Evolutionary conservation across 53 echinoderm and acorn worm species (phyloP).

Genomic region (Stichopus horrens): DNA sequence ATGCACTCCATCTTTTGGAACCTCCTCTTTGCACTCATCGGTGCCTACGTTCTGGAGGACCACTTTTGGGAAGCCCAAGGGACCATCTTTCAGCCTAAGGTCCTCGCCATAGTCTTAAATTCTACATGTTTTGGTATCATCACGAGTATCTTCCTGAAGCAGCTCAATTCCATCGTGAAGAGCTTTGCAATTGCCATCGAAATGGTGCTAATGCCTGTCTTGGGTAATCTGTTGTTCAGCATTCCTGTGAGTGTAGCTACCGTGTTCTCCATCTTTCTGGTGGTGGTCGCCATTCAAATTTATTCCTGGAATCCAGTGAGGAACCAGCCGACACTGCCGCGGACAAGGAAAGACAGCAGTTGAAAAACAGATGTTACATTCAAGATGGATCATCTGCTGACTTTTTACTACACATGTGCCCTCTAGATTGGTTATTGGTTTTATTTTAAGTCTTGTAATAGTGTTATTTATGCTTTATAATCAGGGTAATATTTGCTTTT

Average conservation of each 20-base stretch:
- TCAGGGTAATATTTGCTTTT: too few species aligned
- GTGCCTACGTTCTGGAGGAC: neutral
- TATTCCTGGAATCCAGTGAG: constrained; percentile 66
- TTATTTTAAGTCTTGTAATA: too few species aligned
- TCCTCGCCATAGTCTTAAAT: constrained; percentile 66
- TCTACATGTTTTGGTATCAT: constrained; percentile 71
- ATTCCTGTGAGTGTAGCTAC: constrained; percentile 55
- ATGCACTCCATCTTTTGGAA: constrained; percentile 53
- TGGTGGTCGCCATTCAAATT: constrained; percentile 59
- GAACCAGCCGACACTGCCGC: neutral
- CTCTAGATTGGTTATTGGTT: too few species aligned
- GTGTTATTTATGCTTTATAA: too few species aligned
- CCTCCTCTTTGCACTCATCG: neutral
- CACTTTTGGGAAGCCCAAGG: constrained; percentile 4
- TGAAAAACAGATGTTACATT: neutral
- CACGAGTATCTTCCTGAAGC: constrained; percentile 82
- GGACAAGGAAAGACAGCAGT: neutral
- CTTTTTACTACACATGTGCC: too few species aligned
- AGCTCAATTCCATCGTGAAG: constrained; percentile 86
- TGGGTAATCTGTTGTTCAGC: constrained; percentile 62
- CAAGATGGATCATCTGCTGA: too few species aligned
- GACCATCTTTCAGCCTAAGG: constrained; percentile 49
- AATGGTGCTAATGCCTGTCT: constrained; percentile 61
- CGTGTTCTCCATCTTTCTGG: constrained; percentile 59
- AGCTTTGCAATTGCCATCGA: constrained; percentile 87